Evolutionary conservation across 2,888 invertebrate genomes (phyloP), one percentile per base, ranked within the genome.

Genomic region (Tromatobia lineatoria): DNA sequence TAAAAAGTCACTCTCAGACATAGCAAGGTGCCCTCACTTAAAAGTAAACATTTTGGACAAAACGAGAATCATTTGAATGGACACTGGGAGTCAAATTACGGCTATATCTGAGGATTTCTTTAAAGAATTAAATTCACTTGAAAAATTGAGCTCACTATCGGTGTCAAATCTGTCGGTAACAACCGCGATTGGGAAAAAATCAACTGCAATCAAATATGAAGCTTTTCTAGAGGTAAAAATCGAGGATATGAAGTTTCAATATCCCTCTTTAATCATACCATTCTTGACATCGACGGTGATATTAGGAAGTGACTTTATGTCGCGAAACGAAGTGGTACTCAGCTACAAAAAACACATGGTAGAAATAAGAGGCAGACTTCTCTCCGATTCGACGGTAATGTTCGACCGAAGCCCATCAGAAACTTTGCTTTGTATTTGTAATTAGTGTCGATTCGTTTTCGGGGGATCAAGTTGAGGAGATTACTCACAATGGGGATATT

Each of bases 81-180:
- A 81, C 20, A 69, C 81, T 1, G 81, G 77, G 0, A 84, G 77
- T 23, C 75, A 85, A 18, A 57, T 82, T 3, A 85, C 79, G 0
- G 57, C 66, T 11, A 69, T 76, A 1, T 80, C 80, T 0, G 82
- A 85, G 18, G 57, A 64, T 10, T 82, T 61, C 52, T 85, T 71
- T 71, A 70, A 29, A 45, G 54, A 70, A 25, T 50, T 52, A 69
- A 29, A 29, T 29, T 69, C 69, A 4, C 29, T 18, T 0, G 52
- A 29, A 18, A 13, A 34, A 69, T 10, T 69, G 8, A 69, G 18
- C n/a, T 50, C 52, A 13, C n/a, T 69, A 20, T 50, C 69, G 4
- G 69, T 69, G n/a, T 69, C 69, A 25, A 69, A 69, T 50, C n/a
- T 69, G 15, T 50, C 25, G 10, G 69, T 69, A 3, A 69, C 69